Evolutionary conservation across 2,888 invertebrate genomes (phyloP).

Genomic region (Asteroscopus sphinx): DNA sequence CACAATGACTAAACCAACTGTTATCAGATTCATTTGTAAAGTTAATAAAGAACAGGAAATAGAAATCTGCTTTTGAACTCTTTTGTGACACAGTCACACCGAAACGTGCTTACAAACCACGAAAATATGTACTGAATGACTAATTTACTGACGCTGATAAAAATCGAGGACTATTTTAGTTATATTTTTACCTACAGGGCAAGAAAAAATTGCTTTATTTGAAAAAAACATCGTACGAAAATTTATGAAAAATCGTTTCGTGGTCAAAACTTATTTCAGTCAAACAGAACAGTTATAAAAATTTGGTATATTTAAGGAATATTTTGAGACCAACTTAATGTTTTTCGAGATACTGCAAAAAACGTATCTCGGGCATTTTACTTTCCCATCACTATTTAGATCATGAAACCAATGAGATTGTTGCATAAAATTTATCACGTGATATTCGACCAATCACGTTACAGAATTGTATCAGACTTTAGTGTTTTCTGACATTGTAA

Average conservation of each 20-base stretch:
- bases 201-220: constrained; percentile 19
- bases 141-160: constrained; percentile 34
- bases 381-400: constrained; percentile 46
- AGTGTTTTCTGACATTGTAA: constrained; percentile 44
- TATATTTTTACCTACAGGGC: constrained; percentile 24
- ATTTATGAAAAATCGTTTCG: constrained; percentile 14
- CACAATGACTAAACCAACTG: constrained; percentile 44
- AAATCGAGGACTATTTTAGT: constrained; percentile 19
- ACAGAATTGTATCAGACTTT: constrained; percentile 4
- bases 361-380: constrained; percentile 49
- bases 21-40: constrained; percentile 52
- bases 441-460: constrained; percentile 33
- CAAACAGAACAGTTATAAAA: constrained; percentile 50
- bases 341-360: constrained; percentile 15
- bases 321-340: constrained; percentile 71
- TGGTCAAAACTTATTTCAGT: constrained; percentile 42
- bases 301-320: constrained; percentile 61
- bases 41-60: constrained; percentile 76
- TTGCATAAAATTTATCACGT: constrained; percentile 23
- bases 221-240: constrained; percentile 16
- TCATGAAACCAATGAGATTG: constrained; percentile 42
- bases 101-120: constrained; percentile 38
- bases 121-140: constrained; percentile 47
- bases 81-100: constrained; percentile 43
- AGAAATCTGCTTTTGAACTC: constrained; percentile 70